phyloP scores from a whole-genome alignment of 1,140 invertebrate genomes.

The Papilio helenus region DNA sequence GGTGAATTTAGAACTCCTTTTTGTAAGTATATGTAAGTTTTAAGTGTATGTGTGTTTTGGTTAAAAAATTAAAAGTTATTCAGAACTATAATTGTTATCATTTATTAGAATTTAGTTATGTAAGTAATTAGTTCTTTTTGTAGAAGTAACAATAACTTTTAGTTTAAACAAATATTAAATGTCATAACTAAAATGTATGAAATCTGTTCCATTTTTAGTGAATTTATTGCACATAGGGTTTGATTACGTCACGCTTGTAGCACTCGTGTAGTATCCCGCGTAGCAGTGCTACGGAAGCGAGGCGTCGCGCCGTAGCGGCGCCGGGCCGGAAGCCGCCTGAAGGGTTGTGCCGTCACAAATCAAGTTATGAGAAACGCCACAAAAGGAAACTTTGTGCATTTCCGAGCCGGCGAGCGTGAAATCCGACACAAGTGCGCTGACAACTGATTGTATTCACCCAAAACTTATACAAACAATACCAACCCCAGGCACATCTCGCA shows the following conservation, averaged over 20 bases:
- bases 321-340: constrained; percentile 71
- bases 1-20: no score
- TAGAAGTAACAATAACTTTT: neutral
- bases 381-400: constrained; percentile 82
- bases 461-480: constrained; percentile 52
- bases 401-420: constrained; percentile 76
- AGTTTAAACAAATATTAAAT: neutral
- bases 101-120: no score
- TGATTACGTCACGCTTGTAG: constrained; percentile 4
- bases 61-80: no score
- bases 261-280: constrained; percentile 32
- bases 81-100: no score
- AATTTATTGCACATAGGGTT: neutral
- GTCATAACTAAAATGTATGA: neutral
- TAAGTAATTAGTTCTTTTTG: no score
- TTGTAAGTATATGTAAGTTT: no score
- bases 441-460: constrained; percentile 60
- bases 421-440: constrained; percentile 55
- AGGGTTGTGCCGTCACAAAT: constrained; percentile 81
- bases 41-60: no score
- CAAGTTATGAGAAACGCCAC: constrained; percentile 81
- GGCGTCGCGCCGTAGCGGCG: constrained; percentile 75
- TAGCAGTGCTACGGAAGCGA: constrained; percentile 61
- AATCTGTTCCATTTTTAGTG: neutral
- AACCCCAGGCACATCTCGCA: no score